Conservation (phyloP, 1,140 invertebrate genomes). For the Eciton burchellii region DNA sequence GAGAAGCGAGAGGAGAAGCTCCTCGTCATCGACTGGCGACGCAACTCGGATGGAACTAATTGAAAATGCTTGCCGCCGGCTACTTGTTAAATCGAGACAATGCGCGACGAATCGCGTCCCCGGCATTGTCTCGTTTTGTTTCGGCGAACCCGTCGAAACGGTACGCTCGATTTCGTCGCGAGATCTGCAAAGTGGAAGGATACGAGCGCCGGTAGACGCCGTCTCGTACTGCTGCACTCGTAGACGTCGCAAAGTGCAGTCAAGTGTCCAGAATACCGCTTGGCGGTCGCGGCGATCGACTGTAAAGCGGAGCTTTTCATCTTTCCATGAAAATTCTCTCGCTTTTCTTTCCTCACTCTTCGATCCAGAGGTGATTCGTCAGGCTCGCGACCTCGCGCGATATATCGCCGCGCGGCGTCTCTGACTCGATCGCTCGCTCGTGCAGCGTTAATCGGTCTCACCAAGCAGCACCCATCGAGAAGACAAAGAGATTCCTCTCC, state of each 20-base stretch:
- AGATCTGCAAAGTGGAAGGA: slow-evolving; percentile 5
- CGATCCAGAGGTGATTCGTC: neutral
- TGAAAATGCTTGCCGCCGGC: slow-evolving; percentile 55
- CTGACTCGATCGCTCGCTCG: slow-evolving; percentile 1
- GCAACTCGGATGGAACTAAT: slow-evolving; percentile 54
- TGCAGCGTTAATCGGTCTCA: slow-evolving; percentile 23
- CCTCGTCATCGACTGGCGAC: neutral
- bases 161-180: slow-evolving; percentile 37
- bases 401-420: neutral
- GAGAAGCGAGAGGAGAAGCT: neutral
- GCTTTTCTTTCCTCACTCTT: neutral
- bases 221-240: neutral
- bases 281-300: neutral
- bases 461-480: slow-evolving; percentile 20
- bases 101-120: slow-evolving; percentile 55
- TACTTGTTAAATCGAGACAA: slow-evolving; percentile 53
- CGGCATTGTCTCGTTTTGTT: slow-evolving; percentile 42
- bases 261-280: slow-evolving; percentile 7
- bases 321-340: neutral
- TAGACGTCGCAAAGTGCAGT: neutral
- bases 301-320: neutral
- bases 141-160: slow-evolving; percentile 29
- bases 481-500: slow-evolving; percentile 23
- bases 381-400: neutral
- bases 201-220: neutral